Percentiles rank a stretch among this genome's conserved stretches.
phyloP scores from a whole-genome alignment of 2,113 vertebrate species.

The Gobiocypris rarus region DNA sequence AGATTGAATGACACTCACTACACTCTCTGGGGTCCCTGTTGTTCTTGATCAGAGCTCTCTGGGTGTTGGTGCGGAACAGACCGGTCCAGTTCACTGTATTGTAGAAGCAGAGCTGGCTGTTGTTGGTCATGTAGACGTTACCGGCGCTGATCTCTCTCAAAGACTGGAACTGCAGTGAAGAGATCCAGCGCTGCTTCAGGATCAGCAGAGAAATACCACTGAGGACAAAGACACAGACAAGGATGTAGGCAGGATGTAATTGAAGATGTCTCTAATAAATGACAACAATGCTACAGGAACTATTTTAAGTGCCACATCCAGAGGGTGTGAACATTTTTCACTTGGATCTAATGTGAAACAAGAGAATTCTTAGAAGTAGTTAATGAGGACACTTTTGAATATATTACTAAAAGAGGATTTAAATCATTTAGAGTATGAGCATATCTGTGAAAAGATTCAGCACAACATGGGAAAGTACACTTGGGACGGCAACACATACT shows the following conservation, averaged over 20 bases:
- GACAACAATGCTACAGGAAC: background rate
- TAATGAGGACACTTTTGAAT: slow-evolving; percentile 36
- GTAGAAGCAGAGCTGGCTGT: slow-evolving; percentile 94
- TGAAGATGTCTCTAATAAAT: background rate
- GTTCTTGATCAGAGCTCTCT: slow-evolving; percentile 87
- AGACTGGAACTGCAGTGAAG: slow-evolving; percentile 92
- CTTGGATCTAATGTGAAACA: slow-evolving; percentile 26
- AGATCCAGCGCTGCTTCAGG: slow-evolving; percentile 93
- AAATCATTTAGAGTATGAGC: slow-evolving; percentile 19
- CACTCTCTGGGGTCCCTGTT: slow-evolving; percentile 92
- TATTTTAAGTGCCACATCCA: background rate
- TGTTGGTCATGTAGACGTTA: slow-evolving; percentile 96
- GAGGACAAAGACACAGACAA: slow-evolving; percentile 28
- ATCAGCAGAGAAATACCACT: slow-evolving; percentile 97
- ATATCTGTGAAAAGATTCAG: slow-evolving; percentile 2
- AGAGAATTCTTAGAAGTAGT: slow-evolving; percentile 18
- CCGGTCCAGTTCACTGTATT: slow-evolving; percentile 95
- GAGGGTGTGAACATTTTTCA: background rate
- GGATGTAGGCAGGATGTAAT: background rate
- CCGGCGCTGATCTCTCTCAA: slow-evolving; percentile 95
- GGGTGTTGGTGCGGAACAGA: slow-evolving; percentile 86
- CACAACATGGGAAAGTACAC: background rate
- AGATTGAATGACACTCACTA: slow-evolving; percentile 80
- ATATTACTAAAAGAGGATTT: slow-evolving; percentile 19
- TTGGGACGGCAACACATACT: background rate